A percentile compares a stretch with the other conserved stretches of the same genome.
Conservation (phyloP, 1,140 invertebrate species). For the Tetramorium simillimum region DNA sequence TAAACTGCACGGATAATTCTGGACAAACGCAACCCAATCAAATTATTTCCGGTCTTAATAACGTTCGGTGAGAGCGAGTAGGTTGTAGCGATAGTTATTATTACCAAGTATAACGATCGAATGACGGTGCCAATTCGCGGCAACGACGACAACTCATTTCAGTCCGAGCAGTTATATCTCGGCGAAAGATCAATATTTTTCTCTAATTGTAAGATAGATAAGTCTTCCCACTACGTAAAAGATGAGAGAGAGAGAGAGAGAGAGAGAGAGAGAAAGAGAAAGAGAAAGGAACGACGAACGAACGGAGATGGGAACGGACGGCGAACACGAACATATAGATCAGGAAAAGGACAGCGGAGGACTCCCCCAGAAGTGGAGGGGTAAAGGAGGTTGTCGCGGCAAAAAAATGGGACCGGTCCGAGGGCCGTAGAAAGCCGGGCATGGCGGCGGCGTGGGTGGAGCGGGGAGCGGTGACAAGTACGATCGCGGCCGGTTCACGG, state of each 20-base stretch:
- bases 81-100: constrained; percentile 39
- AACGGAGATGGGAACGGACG: not conserved
- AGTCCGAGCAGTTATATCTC: constrained; percentile 55
- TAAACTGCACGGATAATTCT: constrained; percentile 14
- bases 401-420: constrained; percentile 64
- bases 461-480: constrained; percentile 58
- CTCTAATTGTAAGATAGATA: constrained; percentile 39
- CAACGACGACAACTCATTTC: constrained; percentile 67
- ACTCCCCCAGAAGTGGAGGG: not conserved
- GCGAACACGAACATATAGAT: constrained; percentile 50
- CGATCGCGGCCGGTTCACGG: constrained; percentile 39
- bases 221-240: constrained; percentile 3
- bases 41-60: constrained; percentile 46
- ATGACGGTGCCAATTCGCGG: constrained; percentile 55
- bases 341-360: not conserved
- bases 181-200: constrained; percentile 60
- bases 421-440: constrained; percentile 34
- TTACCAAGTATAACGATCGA: constrained; percentile 34
- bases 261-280: constrained; percentile 10
- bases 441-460: constrained; percentile 53
- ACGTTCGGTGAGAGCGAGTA: constrained; percentile 4
- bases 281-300: not conserved
- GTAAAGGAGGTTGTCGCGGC: not conserved
- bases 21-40: constrained; percentile 8
- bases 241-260: constrained; percentile 1